Base-by-base conservation (phyloP, 2,797 vertebrate genomes). In the Euphonia xanthogaster region DNA sequence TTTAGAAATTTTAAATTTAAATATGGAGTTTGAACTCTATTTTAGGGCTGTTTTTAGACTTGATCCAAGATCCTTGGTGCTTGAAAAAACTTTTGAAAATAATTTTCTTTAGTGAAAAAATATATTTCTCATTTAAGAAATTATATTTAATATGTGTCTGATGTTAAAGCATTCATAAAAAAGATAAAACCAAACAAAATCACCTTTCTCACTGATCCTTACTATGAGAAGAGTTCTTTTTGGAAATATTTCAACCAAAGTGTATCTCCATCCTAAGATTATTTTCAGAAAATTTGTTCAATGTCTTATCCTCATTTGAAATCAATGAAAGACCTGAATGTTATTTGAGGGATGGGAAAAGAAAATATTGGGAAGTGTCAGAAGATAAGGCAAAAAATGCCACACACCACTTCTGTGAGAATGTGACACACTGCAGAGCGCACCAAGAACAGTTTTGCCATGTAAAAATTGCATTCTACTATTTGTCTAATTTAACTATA, bases 1-100 rank as follows among this genome's bases (percentile, higher is more conserved):
- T 91, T 94, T 94, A 90, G 76, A 23, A 77, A 68, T 90, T 94
- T 94, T 37, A 75, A 71, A 93, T 90, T 88, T 86, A 96, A 93
- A 94, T 77, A 80, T 10, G 30, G 58, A 80, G 22, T 72, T 40
- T 67, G 10, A 86, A 84, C 25, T 65, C 31, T 90, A 75, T 94
- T 93, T 94, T 78, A 93, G 40, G 53, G 14, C 21, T 94, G n/a
- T 51, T 96, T 96, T 88, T 78, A 88, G 62, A 54, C 61, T 61
- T 63, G 68, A 94, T 83, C 45, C 4, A 11, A 88, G 44, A 65
- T 23, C n/a, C 58, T 30, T 80, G 18, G 45, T 27, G 12, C 61
- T 86, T 91, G 57, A 71, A 24, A 89, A 71, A 7, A 42, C 20
- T 89, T 87, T 27, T 40, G 35, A 93, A 61, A 94, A 83, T 47